Percentiles rank a stretch among this genome's conserved stretches.
Evolutionary conservation across 2,888 invertebrate species (phyloP).

Genomic region (Drosophila picticornis): DNA sequence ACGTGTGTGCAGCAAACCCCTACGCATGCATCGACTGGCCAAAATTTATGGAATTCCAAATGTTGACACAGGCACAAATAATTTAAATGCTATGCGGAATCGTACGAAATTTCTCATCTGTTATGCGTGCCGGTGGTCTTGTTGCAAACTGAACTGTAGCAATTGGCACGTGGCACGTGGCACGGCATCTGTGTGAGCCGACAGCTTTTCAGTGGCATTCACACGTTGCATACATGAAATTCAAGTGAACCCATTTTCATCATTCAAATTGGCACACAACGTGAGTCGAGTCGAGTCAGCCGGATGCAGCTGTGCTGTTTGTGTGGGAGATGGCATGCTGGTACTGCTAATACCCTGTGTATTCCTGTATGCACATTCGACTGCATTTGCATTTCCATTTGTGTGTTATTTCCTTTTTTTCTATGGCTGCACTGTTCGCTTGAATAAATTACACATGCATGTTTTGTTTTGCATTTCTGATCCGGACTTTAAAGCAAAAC

Average conservation of each 20-base stretch:
- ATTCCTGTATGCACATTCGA: constrained; percentile 6
- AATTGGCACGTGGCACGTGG: constrained; percentile 35
- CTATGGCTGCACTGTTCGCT: constrained; percentile 53
- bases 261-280: constrained; percentile 16
- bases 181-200: constrained; percentile 46
- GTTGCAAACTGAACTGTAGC: background rate
- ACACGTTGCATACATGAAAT: constrained; percentile 56
- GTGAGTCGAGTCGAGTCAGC: background rate
- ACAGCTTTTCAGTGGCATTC: constrained; percentile 67
- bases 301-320: constrained; percentile 9
- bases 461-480: constrained; percentile 56
- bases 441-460: constrained; percentile 71
- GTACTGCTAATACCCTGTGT: constrained; percentile 33
- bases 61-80: constrained; percentile 77
- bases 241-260: constrained; percentile 61
- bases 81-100: constrained; percentile 69
- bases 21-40: constrained; percentile 52
- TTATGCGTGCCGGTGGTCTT: constrained; percentile 20
- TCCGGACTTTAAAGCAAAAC: constrained; percentile 56
- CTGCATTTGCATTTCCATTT: constrained; percentile 59
- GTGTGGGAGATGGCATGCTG: constrained; percentile 38
- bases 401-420: constrained; percentile 19
- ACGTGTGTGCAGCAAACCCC: constrained; percentile 26
- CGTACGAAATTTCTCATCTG: constrained; percentile 49
- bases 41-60: constrained; percentile 75